Conservation (phyloP, 2,888 invertebrate species). For the Sacculina carcini region DNA sequence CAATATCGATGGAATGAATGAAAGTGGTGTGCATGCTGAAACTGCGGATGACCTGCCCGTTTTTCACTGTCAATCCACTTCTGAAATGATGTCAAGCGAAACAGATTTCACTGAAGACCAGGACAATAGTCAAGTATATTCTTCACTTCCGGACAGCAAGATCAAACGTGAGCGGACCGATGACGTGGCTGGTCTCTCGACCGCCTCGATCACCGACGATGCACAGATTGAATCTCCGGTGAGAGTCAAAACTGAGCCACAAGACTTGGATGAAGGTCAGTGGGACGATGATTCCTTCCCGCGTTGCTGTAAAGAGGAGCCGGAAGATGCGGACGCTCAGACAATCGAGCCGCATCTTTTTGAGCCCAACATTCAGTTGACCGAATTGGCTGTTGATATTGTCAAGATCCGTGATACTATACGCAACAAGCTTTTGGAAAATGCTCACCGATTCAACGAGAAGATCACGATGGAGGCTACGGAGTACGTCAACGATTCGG, state of each 20-base stretch:
- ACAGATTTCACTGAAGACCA: too few relatives aligned
- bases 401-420: neutral
- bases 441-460: neutral
- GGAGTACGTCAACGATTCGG: neutral
- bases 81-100: too few relatives aligned
- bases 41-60: too few relatives aligned
- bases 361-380: constrained; percentile 1
- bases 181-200: neutral
- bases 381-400: neutral
- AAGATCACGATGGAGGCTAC: neutral
- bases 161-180: too few relatives aligned
- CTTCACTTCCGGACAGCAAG: too few relatives aligned
- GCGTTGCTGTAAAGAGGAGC: neutral
- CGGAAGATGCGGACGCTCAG: neutral
- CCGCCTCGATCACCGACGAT: neutral
- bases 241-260: constrained; percentile 11
- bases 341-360: neutral
- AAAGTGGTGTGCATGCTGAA: too few relatives aligned
- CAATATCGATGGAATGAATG: too few relatives aligned
- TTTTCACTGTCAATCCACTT: too few relatives aligned
- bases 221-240: constrained; percentile 8
- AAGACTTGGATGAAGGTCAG: constrained; percentile 6
- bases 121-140: too few relatives aligned
- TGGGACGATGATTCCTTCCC: neutral
- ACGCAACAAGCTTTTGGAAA: neutral